Conservation (phyloP, 2,113 vertebrate genomes). For the Microtus richardsoni region DNA sequence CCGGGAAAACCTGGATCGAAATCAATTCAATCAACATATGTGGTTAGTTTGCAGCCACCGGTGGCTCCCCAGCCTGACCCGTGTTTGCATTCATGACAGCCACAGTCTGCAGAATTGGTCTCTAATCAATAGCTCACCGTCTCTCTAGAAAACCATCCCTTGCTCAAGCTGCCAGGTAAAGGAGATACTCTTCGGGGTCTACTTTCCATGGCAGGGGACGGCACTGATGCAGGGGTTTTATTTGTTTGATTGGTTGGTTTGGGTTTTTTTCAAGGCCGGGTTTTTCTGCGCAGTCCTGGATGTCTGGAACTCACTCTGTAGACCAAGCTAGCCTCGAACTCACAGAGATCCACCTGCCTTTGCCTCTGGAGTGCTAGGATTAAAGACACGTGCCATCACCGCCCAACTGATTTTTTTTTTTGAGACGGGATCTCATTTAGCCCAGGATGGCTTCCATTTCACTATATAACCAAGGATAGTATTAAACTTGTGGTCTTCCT, state of each 20-base stretch:
- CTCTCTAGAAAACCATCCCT: background rate
- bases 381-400: background rate
- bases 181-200: background rate
- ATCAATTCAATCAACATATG: background rate
- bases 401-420: too few relatives aligned
- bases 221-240: background rate
- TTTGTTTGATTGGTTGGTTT: background rate
- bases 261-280: too few relatives aligned
- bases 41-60: too few relatives aligned
- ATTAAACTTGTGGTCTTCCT: background rate
- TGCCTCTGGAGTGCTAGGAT: background rate
- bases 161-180: background rate
- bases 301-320: background rate
- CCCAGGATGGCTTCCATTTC: background rate
- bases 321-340: background rate
- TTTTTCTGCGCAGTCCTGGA: background rate
- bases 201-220: background rate
- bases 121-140: background rate
- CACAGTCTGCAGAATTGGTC: background rate
- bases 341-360: background rate
- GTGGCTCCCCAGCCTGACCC: background rate
- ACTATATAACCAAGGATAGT: background rate
- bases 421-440: background rate
- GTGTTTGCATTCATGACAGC: background rate
- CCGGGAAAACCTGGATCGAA: constrained; percentile 28